Conservation (phyloP, 1,140 invertebrate genomes). For the Panulirus ornatus region DNA sequence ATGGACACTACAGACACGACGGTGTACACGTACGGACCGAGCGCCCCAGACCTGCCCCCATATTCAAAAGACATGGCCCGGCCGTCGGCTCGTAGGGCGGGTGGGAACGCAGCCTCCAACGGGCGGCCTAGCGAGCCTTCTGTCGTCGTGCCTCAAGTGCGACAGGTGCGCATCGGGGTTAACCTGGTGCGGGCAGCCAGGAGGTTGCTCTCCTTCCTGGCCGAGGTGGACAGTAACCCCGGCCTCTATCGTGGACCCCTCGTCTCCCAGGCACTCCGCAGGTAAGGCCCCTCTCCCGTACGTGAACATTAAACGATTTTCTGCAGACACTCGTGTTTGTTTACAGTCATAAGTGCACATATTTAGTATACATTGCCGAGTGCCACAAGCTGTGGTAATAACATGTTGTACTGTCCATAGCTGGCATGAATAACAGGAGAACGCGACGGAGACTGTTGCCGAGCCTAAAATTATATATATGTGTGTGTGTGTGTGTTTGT, state of each 20-base stretch:
- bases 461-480: too few relatives aligned
- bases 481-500: background rate
- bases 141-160: background rate
- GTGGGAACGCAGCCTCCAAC: background rate
- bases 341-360: too few relatives aligned
- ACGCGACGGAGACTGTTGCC: too few relatives aligned
- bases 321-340: too few relatives aligned
- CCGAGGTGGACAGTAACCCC: conserved; percentile 16
- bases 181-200: conserved; percentile 54
- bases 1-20: background rate
- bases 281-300: too few relatives aligned
- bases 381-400: too few relatives aligned
- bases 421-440: too few relatives aligned
- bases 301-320: too few relatives aligned
- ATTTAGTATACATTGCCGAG: too few relatives aligned
- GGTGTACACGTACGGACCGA: background rate
- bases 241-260: conserved; percentile 46
- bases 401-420: too few relatives aligned
- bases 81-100: too few relatives aligned
- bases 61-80: conserved; percentile 1
- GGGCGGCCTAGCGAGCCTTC: background rate
- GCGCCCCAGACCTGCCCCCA: conserved; percentile 17
- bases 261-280: background rate
- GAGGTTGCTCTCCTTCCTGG: conserved; percentile 48
- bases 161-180: conserved; percentile 33